Base-by-base conservation (phyloP, 2,113 vertebrate genomes). In the Gobio gobio region DNA sequence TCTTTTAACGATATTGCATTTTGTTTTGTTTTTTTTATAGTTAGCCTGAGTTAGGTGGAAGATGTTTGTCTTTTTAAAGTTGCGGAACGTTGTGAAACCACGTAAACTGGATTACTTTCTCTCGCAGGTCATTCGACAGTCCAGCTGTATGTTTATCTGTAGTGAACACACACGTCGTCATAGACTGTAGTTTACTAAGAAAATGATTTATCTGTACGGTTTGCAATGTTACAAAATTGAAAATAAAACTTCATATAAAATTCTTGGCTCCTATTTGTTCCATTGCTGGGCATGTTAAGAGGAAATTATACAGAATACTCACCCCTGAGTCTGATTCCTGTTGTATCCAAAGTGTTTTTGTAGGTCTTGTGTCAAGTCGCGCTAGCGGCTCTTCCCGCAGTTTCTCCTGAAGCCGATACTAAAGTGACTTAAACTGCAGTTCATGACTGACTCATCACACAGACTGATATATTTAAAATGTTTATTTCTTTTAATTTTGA, bases 171-270 rank as follows among this genome's bases (percentile, higher is more conserved):
- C 64, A 40, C 43, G 13, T 16, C 72, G n/a, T 59, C 24, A 33
- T 79, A 59, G 5, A 77, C 47, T 72, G 70, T 80, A 82, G 77
- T 68, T 84, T 84, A 45, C 47, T 78, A 76, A 68, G 59, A 77
- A 49, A 77, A 47, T 68, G 76, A 63, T 68, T 64, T 87, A 18
- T 33, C 64, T 96, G 95, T 96, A 95, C 94, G 96, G 95, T 97
- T 96, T 96, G 94, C 91, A 93, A 95, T 82, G 76, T 86, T 82
- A 81, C 45, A 2, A 82, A 76, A 61, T 54, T 61, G 49, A 64
- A 73, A 83, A 89, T 83, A 79, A 85, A 83, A 80, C 24, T 61
- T 72, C 58, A 77, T 47, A 74, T 22, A 24, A 74, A 74, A 74
- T 9, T 3, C 2, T 0, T 10, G 77, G 40, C 13, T 24, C 7